These are phyloP conservation scores for Cyprinodon diabolis DNA, from an alignment of 2,797 vertebrate species.

Conservation along the genomic window DNA sequence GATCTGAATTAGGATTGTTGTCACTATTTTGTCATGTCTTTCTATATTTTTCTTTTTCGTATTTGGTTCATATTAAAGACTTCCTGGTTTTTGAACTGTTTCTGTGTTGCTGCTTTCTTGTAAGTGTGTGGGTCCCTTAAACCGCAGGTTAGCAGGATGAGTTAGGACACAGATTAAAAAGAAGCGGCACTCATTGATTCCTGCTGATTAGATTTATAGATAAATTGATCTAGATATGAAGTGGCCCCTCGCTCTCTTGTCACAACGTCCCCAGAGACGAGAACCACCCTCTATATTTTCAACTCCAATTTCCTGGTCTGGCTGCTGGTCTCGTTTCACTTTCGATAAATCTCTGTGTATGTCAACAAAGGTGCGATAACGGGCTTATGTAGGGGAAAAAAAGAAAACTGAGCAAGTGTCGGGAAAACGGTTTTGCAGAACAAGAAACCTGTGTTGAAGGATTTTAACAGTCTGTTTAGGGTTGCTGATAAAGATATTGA, in stretches of 20 bases:
- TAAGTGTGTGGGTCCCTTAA: constrained; percentile 22
- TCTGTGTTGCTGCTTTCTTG: constrained; percentile 29
- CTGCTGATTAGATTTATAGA: constrained; percentile 74
- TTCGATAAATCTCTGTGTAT: constrained; percentile 53
- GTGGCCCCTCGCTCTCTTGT: constrained; percentile 53
- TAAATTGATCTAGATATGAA: constrained; percentile 71
- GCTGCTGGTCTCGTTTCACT: constrained; percentile 48
- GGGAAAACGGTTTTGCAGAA: constrained; percentile 53
- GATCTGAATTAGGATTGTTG: constrained; percentile 54
- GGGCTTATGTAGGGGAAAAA: constrained; percentile 35
- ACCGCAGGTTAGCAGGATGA: constrained; percentile 34
- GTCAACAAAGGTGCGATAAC: constrained; percentile 61
- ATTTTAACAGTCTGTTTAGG: no score
- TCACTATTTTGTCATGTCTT: constrained; percentile 73
- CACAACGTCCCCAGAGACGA: constrained; percentile 41
- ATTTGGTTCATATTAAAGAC: constrained; percentile 80
- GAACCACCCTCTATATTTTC: constrained; percentile 10
- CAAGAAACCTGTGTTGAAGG: constrained; percentile 13
- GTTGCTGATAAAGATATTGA: no score
- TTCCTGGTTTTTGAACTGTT: constrained; percentile 74
- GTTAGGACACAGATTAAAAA: constrained; percentile 34
- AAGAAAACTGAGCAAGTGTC: constrained; percentile 14
- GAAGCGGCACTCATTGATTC: constrained; percentile 56
- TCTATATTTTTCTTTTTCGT: constrained; percentile 67
- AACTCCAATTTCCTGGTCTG: constrained; percentile 65